A percentile compares a stretch with the other conserved stretches of the same genome.
These are phyloP conservation scores for Platynereis dumerilii DNA, from an alignment of 2,888 invertebrate genomes.

Conservation along the genomic window DNA sequence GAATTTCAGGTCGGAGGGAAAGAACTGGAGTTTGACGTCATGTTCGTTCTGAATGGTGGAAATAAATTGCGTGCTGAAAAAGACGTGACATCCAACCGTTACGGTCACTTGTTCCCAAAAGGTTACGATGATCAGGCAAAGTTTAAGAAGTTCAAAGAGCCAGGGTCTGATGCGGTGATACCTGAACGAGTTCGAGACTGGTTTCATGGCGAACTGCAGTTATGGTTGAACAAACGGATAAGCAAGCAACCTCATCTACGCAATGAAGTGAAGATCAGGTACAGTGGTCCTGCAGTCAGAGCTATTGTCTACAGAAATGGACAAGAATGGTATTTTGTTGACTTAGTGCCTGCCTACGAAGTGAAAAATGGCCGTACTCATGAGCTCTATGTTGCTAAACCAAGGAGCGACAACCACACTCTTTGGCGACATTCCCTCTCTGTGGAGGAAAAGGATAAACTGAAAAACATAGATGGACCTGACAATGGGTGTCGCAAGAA, in stretches of 20 bases:
- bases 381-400: constrained; percentile 1
- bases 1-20: neutral
- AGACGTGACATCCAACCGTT: no score
- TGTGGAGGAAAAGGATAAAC: neutral
- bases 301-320: neutral
- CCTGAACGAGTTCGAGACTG: neutral
- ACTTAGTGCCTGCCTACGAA: constrained; percentile 1
- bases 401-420: neutral
- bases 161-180: neutral
- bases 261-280: neutral
- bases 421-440: neutral
- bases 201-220: constrained; percentile 1
- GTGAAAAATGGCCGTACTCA: neutral
- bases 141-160: neutral
- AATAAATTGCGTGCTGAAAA: neutral
- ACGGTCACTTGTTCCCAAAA: no score
- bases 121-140: no score
- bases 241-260: neutral
- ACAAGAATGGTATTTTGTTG: neutral
- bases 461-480: neutral
- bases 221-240: neutral
- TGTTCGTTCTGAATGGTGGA: constrained; percentile 4
- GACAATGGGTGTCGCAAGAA: constrained; percentile 4
- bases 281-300: neutral
- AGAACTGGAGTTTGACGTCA: constrained; percentile 6